Evolutionary conservation across 1,140 invertebrate genomes (phyloP).

Genomic region (Drosophila saltans): DNA sequence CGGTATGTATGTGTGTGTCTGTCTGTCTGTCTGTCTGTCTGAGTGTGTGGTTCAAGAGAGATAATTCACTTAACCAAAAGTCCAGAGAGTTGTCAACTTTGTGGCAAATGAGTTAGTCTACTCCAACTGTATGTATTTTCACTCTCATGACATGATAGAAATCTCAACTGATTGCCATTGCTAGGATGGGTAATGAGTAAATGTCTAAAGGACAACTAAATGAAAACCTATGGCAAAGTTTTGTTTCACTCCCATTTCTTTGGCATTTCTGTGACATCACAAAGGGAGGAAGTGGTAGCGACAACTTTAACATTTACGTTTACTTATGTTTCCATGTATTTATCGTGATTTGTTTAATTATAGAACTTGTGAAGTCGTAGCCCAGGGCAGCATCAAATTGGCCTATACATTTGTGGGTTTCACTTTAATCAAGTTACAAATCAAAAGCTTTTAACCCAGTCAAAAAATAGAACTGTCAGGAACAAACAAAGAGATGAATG

Average conservation of each 20-base stretch:
- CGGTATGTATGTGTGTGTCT: neutral
- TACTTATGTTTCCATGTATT: neutral
- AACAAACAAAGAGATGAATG: too few species aligned
- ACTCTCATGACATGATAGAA: slow-evolving; percentile 22
- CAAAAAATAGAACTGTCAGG: too few species aligned
- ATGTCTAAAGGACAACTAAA: neutral
- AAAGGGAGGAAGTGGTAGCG: too few species aligned
- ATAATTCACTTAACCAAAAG: slow-evolving; percentile 35
- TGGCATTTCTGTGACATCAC: too few species aligned
- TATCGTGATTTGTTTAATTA: neutral
- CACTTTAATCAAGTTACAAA: too few species aligned
- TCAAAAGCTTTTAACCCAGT: too few species aligned
- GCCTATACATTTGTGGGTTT: too few species aligned
- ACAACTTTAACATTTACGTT: neutral
- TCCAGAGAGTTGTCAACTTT: slow-evolving; percentile 41
- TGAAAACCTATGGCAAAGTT: neutral
- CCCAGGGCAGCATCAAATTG: too few species aligned
- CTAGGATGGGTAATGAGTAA: slow-evolving; percentile 10
- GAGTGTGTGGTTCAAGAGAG: slow-evolving; percentile 16
- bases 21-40: slow-evolving; percentile 4
- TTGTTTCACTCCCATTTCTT: too few species aligned
- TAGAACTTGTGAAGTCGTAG: too few species aligned
- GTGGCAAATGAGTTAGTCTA: slow-evolving; percentile 11
- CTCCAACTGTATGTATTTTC: neutral
- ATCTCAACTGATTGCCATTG: slow-evolving; percentile 59